Evolutionary conservation across 2,797 vertebrate species (phyloP), one percentile per base, ranked within the genome.

Genomic region (Etheostoma nigrum): DNA sequence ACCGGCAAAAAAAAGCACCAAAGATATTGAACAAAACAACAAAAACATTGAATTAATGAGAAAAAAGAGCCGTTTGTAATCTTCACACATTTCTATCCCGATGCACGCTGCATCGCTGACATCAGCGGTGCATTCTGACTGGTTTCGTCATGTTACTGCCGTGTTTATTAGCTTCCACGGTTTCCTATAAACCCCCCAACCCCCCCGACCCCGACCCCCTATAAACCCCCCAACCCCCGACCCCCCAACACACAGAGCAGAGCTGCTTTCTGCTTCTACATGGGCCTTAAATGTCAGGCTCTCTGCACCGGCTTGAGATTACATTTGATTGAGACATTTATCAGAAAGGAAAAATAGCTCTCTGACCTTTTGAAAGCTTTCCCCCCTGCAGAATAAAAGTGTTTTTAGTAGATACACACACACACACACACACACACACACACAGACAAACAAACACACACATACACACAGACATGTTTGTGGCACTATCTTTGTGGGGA

Each of bases 291-390:
- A 92, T 88, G 87, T 87, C 89, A 89, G 70, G 1, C 73, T 55
- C 59, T 81, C 81, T 45, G 76, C 68, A 57, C 44, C 59, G 5
- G 58, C 74, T 67, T 4, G 2, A 81, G 67, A 84, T 87, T 80
- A 65, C 21, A 75, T 86, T 78, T 86, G 87, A 91, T 86, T 78
- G 74, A 87, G 84, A 87, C 90, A 74, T 92, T 89, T 86, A 75
- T 47, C 71, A 78, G 64, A 61, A 74, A 76, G 40, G 66, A 74
- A 70, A 86, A 86, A 78, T 8, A 72, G 42, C 77, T 83, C 23
- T 45, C 53, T 91, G 87, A 92, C 89, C 86, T 91, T 91, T 84
- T 30, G 18, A 72, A 82, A 76, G 67, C 64, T 44, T 71, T 53
- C 55, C 11, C 3, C 14, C n/a, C 33, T 5, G 0, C 61, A 47